phyloP scores from a whole-genome alignment of 2,113 vertebrate species.

The Amphiprion ocellaris region DNA sequence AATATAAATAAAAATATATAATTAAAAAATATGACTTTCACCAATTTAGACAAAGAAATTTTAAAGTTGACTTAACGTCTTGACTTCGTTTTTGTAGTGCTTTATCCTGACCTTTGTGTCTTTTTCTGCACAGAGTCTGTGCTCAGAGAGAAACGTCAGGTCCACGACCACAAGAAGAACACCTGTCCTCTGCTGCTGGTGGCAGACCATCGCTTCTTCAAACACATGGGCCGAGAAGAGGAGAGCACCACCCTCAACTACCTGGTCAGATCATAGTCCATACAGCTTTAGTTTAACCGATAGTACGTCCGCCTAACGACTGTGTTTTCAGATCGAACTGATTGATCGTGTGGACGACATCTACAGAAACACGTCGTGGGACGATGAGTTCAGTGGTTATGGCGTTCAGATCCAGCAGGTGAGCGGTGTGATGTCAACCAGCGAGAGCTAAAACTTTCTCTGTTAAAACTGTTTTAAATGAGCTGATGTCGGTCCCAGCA shows the following conservation, averaged over 20 bases:
- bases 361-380: slow-evolving; percentile 96
- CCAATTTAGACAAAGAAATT: too few relatives aligned
- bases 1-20: too few relatives aligned
- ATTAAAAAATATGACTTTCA: too few relatives aligned
- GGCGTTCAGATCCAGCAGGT: slow-evolving; percentile 99
- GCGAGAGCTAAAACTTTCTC: too few relatives aligned
- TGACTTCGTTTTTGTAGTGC: not conserved
- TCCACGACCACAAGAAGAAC: slow-evolving; percentile 87
- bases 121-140: slow-evolving; percentile 54
- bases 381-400: slow-evolving; percentile 91
- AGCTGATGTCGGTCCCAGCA: too few relatives aligned
- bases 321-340: slow-evolving; percentile 90
- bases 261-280: slow-evolving; percentile 84
- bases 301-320: rapidly evolving
- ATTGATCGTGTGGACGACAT: slow-evolving; percentile 99
- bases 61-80: not conserved
- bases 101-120: not conserved
- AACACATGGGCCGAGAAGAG: slow-evolving; percentile 93
- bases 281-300: not conserved
- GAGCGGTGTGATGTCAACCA: slow-evolving; percentile 24
- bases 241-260: slow-evolving; percentile 98
- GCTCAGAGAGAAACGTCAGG: slow-evolving; percentile 81
- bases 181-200: slow-evolving; percentile 95
- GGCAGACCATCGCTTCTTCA: slow-evolving; percentile 96
- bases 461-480: too few relatives aligned